Evolutionary conservation across 2,797 vertebrate genomes (phyloP).

Genomic region (Strix occidentalis): DNA sequence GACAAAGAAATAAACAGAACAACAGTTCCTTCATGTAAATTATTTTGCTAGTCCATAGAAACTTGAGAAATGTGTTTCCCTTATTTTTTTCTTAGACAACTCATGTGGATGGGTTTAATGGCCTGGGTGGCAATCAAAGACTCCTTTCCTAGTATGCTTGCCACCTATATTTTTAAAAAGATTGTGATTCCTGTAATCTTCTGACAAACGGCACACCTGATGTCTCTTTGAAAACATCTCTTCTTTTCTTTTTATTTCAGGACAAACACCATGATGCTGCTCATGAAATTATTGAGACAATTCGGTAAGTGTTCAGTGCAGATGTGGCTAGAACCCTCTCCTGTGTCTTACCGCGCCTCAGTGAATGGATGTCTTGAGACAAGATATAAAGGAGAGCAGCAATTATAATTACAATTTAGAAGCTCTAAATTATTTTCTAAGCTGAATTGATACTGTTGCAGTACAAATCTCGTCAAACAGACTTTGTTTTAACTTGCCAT

Average conservation of each 20-base stretch:
- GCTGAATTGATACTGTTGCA: background rate
- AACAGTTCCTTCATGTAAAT: background rate
- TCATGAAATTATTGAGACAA: constrained; percentile 99
- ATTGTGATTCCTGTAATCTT: background rate
- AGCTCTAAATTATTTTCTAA: background rate
- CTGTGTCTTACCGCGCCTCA: background rate
- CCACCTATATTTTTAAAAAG: background rate
- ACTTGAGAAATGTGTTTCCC: background rate
- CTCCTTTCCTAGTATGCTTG: background rate
- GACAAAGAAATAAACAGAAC: background rate
- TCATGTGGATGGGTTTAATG: background rate
- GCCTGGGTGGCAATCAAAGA: background rate
- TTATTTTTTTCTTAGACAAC: background rate
- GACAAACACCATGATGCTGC: constrained; percentile 99
- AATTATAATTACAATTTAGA: background rate
- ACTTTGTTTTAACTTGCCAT: background rate
- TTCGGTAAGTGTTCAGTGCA: constrained; percentile 82
- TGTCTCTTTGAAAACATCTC: background rate
- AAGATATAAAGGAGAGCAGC: background rate
- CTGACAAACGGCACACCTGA: background rate
- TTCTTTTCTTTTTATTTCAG: constrained; percentile 73
- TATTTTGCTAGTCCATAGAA: background rate
- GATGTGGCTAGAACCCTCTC: background rate
- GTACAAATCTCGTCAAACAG: background rate
- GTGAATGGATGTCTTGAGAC: background rate